Evolutionary conservation across 2,113 vertebrate species (phyloP).

Genomic region (Prinia subflava): DNA sequence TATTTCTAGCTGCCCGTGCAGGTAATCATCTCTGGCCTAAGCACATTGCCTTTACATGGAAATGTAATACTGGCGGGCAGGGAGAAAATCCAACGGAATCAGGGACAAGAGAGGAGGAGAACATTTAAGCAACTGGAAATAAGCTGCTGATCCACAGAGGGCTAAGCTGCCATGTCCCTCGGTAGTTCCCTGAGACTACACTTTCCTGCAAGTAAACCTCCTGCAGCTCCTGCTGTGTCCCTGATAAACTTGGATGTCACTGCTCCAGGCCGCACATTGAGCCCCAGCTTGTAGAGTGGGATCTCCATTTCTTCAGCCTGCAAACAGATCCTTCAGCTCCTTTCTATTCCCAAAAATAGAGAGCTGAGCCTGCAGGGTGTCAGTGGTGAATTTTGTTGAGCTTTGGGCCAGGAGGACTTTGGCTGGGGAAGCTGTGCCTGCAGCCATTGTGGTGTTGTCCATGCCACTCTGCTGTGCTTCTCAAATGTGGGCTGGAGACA

Average conservation of each 20-base stretch:
- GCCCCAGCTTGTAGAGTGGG: not conserved
- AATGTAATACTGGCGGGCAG: not conserved
- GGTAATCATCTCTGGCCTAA: not conserved
- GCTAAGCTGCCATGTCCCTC: not conserved
- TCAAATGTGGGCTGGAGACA: not conserved
- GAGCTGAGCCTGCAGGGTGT: no score
- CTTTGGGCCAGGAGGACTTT: not conserved
- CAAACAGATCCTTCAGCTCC: not conserved
- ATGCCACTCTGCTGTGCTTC: not conserved
- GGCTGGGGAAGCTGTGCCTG: not conserved
- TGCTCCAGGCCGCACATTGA: not conserved
- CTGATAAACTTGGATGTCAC: not conserved
- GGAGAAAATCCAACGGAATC: constrained; percentile 22
- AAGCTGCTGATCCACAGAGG: constrained; percentile 37
- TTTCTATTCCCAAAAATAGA: rapidly evolving
- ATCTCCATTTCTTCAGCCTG: not conserved
- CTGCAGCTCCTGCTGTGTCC: not conserved
- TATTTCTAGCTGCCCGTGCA: not conserved
- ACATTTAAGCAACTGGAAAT: constrained; percentile 32
- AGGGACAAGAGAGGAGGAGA: not conserved
- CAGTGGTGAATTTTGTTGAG: rapidly evolving
- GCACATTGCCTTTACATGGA: not conserved
- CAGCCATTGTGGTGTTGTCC: rapidly evolving
- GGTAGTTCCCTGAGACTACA: not conserved
- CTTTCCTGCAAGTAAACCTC: not conserved